Evolutionary conservation across 2,797 vertebrate species (phyloP), one percentile per base, ranked within the genome.

Genomic region (Crocodylus rhombifer): DNA sequence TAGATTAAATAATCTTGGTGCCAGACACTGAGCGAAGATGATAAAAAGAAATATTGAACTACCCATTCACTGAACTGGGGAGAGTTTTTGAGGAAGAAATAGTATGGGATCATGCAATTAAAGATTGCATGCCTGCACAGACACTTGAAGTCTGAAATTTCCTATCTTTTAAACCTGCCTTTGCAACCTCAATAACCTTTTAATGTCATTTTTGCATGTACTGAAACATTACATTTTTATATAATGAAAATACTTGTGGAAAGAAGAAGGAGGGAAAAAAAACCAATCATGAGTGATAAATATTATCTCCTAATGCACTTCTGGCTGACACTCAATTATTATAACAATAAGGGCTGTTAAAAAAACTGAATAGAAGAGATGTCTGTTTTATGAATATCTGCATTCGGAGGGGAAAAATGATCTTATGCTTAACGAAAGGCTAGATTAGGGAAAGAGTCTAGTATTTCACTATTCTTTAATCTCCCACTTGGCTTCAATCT

Each of bases 21-120:
- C 42, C 42, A 51, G 42, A 51, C 42, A 51, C 42, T 51, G 42
- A 92, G 96, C 94, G 89, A 92, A 63, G 64, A 64, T 76, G 76
- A 76, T 96, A 92, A 94, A 96, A 94, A 82, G 89, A 94, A 94
- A 33, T 61, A 58, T 87, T 57, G 89, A 94, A 88, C 94, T 95
- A 95, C 73, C 93, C 90, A 80, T 94, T 91, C 79, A 82, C 67
- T 0, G 67, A 94, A 94, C 89, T 84, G 94, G 82, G 93, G 95
- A 96, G 94, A 94, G 95, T 95, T 95, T 91, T 5, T 73, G 60
- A 85, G 94, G 69, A 28, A 67, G 81, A 90, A 94, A 62, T 63
- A 63, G 90, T 92, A 95, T 90, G 90, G 94, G 90, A 77, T 89
- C 91, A 89, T 88, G 78, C 94, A 94, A 94, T 94, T 93, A 96